Percentiles rank a stretch among this genome's conserved stretches.
phyloP scores from a whole-genome alignment of 2,797 vertebrate genomes.

The Megaceryle alcyon region DNA sequence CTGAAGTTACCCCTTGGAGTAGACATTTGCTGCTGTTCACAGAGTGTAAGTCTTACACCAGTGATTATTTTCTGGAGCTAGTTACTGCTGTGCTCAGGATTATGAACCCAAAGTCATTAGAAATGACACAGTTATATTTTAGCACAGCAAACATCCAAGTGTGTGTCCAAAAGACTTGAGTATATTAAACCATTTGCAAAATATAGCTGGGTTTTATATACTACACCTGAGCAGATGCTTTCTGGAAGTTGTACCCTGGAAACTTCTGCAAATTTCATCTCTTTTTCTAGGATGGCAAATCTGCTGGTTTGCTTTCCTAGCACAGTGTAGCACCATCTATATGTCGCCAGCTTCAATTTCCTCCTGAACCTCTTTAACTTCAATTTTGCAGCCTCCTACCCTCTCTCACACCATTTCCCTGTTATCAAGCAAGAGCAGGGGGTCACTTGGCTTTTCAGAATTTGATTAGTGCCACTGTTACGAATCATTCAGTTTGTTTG shows the following conservation, averaged over 20 bases:
- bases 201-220: background rate
- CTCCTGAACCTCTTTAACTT: constrained; percentile 22
- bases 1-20: background rate
- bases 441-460: constrained; percentile 32
- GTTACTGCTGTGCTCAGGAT: background rate
- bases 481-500: constrained; percentile 27
- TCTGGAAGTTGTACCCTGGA: background rate
- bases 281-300: background rate
- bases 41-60: background rate
- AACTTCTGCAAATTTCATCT: background rate
- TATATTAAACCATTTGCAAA: background rate
- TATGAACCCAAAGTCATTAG: background rate
- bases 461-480: constrained; percentile 27
- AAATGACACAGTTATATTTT: background rate
- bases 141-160: background rate
- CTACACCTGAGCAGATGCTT: background rate
- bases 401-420: background rate
- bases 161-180: background rate
- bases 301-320: background rate
- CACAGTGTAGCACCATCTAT: background rate
- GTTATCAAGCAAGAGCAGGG: constrained; percentile 30
- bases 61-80: background rate
- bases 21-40: background rate
- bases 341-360: constrained; percentile 2
- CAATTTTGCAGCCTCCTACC: constrained; percentile 20